Base-by-base conservation (phyloP, 2,888 invertebrate species). In the Cryptophagus acutangulus region DNA sequence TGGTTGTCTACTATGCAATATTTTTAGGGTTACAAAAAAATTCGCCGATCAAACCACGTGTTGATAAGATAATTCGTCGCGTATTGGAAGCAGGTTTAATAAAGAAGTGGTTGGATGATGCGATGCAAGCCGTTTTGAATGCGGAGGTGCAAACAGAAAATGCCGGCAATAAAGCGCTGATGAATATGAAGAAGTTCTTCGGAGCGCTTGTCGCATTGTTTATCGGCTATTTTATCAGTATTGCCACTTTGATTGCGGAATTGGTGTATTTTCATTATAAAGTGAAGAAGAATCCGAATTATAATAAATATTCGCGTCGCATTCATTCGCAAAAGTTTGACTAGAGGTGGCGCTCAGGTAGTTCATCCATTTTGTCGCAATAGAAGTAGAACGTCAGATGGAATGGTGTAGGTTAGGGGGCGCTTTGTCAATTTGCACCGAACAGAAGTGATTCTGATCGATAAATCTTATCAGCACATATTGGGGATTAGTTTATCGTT, bases 101-200 rank as follows among this genome's bases (percentile, higher is more conserved):
- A 0, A 73, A 78, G 42, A 89, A 89, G 62, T 89, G 89, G 89
- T 64, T 86, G 1, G 79, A 77, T 43, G 87, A 88, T 62, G 82
- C 80, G 0, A 83, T 83, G 73, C 69, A 78, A 34, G 72, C 76
- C 38, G 73, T 78, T 2, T 65, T 76, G 33, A 77, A 76, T 43
- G 71, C 72, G 0, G 81, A 78, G 56, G 57, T 66, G 29, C 67
- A 68, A 36, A 43, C 46, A 14, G 48, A 51, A 9, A 62, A 70
- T 28, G 73, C 75, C 30, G 71, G 75, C 1, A 75, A 78, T 38
- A 86, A 85, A 63, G 87, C 87, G 2, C 61, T 87, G 9, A 85
- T 89, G 75, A 81, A 84, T 66, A 71, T 88, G 51, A 76, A 76
- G 49, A 89, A 89, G 61, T 74, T 89, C 30, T 84, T 84, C 63